Evolutionary conservation across 2,797 vertebrate genomes (phyloP).

Genomic region (Platyrinchus mystaceus): DNA sequence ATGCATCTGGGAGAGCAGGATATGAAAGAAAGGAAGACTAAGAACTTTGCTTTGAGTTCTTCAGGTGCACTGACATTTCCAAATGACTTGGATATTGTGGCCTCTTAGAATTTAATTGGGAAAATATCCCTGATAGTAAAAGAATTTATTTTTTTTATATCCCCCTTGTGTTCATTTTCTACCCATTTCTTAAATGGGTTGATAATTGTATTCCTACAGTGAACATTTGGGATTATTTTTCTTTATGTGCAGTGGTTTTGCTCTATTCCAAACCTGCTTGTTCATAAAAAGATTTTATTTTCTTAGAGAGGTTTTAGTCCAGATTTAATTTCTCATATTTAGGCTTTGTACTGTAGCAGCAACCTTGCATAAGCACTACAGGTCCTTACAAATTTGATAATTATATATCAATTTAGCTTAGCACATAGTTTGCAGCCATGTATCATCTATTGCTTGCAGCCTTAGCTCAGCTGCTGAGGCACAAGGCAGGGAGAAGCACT

Average conservation of each 20-base stretch:
- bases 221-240: no score
- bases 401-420: slow-evolving; percentile 4
- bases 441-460: slow-evolving; percentile 20
- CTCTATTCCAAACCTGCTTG: not conserved
- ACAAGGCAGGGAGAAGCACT: not conserved
- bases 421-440: slow-evolving; percentile 8
- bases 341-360: not conserved
- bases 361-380: not conserved
- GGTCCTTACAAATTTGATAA: slow-evolving; percentile 26
- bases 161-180: not conserved
- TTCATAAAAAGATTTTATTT: not conserved
- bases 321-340: not conserved
- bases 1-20: not conserved
- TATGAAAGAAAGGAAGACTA: not conserved
- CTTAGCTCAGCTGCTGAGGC: slow-evolving; percentile 12
- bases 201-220: not conserved
- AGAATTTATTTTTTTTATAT: not conserved
- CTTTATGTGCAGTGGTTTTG: not conserved
- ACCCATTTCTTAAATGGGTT: not conserved
- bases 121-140: not conserved
- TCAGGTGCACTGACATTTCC: not conserved
- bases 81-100: not conserved
- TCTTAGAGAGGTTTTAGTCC: not conserved
- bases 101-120: not conserved
- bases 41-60: not conserved